Evolutionary conservation across 2,797 vertebrate genomes (phyloP).

Genomic region (Microcaecilia unicolor): DNA sequence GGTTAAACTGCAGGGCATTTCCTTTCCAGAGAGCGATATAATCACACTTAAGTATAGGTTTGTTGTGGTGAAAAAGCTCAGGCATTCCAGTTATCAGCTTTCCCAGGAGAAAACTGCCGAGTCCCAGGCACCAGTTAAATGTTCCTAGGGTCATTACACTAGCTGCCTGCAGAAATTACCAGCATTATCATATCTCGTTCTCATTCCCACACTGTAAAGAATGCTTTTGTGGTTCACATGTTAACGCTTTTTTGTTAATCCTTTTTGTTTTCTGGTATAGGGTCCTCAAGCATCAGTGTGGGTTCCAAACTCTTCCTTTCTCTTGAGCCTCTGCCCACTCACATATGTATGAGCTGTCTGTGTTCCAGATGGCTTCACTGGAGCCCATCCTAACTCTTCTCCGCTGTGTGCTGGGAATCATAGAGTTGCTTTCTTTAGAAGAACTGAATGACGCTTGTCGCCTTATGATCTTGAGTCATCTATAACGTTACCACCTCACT

Average conservation of each 20-base stretch:
- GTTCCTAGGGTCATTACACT: neutral
- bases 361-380: no score
- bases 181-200: neutral
- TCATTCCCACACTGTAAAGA: constrained; percentile 5
- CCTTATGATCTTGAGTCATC: no score
- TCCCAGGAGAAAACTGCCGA: constrained; percentile 17
- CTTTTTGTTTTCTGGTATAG: neutral
- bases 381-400: no score
- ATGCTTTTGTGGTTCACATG: neutral
- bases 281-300: neutral
- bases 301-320: neutral
- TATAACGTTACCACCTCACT: no score
- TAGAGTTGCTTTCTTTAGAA: no score
- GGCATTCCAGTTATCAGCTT: constrained; percentile 13
- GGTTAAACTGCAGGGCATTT: constrained; percentile 28
- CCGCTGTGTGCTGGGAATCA: no score
- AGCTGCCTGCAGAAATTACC: no score
- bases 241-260: constrained; percentile 5
- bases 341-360: no score
- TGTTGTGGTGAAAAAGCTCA: neutral
- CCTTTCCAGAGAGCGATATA: constrained; percentile 32
- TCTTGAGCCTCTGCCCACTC: constrained; percentile 10
- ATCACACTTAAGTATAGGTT: constrained; percentile 37
- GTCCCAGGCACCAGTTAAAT: neutral
- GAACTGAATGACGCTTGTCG: no score